phyloP scores from a whole-genome alignment of 2,113 vertebrate genomes.

The Pseudonaja textilis region DNA sequence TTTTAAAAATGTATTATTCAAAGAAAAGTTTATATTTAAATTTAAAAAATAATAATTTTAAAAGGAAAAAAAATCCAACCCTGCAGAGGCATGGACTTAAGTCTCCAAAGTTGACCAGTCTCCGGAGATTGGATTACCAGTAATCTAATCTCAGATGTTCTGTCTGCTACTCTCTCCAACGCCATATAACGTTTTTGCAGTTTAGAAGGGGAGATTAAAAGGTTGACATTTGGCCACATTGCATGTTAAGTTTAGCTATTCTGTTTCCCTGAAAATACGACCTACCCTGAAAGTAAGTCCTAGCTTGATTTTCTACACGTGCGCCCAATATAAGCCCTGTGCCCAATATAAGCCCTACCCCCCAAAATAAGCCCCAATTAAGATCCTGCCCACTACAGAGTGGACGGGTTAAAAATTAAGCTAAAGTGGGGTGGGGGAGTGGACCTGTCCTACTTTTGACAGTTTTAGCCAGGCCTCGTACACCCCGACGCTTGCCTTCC shows the following conservation, averaged over 20 bases:
- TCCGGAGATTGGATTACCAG: background rate
- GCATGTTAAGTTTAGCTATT: background rate
- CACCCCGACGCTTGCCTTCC: too few relatives aligned
- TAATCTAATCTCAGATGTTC: background rate
- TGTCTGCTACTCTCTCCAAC: background rate
- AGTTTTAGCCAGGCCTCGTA: too few relatives aligned
- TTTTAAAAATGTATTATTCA: background rate
- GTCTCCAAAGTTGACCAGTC: background rate
- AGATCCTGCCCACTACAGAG: too few relatives aligned
- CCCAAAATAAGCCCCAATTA: too few relatives aligned
- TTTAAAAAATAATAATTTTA: background rate
- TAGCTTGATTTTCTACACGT: too few relatives aligned
- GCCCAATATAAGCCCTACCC: too few relatives aligned
- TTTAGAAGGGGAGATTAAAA: background rate
- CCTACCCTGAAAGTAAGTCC: too few relatives aligned
- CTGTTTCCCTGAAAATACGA: too few relatives aligned
- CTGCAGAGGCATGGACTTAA: background rate
- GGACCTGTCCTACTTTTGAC: too few relatives aligned
- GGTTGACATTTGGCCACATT: background rate
- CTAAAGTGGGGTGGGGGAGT: too few relatives aligned
- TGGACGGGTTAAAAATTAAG: too few relatives aligned
- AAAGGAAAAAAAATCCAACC: background rate
- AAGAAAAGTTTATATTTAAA: background rate
- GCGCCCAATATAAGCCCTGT: too few relatives aligned
- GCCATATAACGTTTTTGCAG: background rate